Percentiles rank a stretch among this genome's conserved stretches.
Evolutionary conservation across 1,140 invertebrate species (phyloP).

Genomic region (Teleopsis dalmanni): DNA sequence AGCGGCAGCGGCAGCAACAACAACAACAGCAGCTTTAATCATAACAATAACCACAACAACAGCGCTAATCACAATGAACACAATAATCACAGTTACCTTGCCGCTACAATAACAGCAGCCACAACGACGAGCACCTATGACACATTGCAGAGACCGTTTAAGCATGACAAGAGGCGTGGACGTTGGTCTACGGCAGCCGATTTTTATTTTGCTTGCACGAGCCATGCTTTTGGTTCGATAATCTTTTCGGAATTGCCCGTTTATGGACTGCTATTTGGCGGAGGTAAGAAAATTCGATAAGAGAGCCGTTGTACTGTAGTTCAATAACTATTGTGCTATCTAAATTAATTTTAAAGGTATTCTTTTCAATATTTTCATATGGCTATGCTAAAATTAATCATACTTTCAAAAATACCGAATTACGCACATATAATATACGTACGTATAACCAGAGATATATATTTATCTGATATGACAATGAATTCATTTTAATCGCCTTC

Average conservation of each 20-base stretch:
- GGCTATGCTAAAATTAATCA: no score
- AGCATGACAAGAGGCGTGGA: conserved; percentile 31
- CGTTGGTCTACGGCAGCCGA: conserved; percentile 34
- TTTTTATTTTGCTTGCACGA: conserved; percentile 38
- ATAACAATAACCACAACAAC: conserved; percentile 1
- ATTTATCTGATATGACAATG: no score
- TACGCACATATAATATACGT: no score
- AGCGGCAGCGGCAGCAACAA: background rate
- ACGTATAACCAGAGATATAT: no score
- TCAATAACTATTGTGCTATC: background rate
- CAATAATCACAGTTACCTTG: conserved; percentile 11
- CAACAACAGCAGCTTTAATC: background rate
- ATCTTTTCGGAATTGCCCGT: conserved; percentile 31
- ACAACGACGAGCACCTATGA: conserved; percentile 34
- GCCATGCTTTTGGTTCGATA: conserved; percentile 30
- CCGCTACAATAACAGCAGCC: conserved; percentile 19
- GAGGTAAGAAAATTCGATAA: conserved; percentile 29
- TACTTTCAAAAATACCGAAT: no score
- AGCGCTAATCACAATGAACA: background rate
- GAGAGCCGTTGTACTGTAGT: background rate
- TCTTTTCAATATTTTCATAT: background rate
- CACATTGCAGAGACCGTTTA: conserved; percentile 33
- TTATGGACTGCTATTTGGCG: conserved; percentile 25
- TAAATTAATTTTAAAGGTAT: background rate
- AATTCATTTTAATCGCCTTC: no score